Conservation (phyloP, 2,888 invertebrate genomes). For the Anoplius nigerrimus region DNA sequence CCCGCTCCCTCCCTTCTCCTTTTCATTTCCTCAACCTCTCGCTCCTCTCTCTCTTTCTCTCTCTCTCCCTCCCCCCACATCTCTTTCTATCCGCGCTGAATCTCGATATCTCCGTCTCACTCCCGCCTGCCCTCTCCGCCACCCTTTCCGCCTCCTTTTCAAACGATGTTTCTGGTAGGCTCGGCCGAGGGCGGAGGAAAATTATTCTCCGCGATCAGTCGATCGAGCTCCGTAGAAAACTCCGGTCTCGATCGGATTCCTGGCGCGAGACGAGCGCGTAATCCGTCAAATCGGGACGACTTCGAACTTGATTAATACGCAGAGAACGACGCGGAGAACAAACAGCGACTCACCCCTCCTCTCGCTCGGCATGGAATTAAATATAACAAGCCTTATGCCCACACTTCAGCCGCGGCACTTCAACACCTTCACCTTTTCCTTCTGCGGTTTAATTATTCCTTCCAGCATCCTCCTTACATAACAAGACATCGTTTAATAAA, state of each 20-base stretch:
- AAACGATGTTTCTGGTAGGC: constrained; percentile 10
- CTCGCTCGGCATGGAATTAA: constrained; percentile 24
- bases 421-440: constrained; percentile 25
- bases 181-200: constrained; percentile 13
- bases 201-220: constrained; percentile 38
- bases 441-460: constrained; percentile 41
- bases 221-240: constrained; percentile 1
- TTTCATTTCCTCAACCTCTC: constrained; percentile 11
- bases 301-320: too few relatives aligned
- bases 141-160: constrained; percentile 17
- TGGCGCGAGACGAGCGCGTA: too few relatives aligned
- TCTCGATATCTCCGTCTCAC: constrained; percentile 15
- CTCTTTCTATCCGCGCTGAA: constrained; percentile 4
- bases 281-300: too few relatives aligned
- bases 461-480: constrained; percentile 30
- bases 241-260: too few relatives aligned
- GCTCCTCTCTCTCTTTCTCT: constrained; percentile 22
- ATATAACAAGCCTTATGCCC: constrained; percentile 13
- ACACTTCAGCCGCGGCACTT: constrained; percentile 23
- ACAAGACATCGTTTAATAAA: constrained; percentile 40
- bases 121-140: not conserved
- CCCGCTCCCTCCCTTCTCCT: constrained; percentile 30
- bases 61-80: not conserved
- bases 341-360: not conserved
- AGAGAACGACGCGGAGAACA: too few relatives aligned